Base-by-base conservation (phyloP, 1,140 invertebrate species). In the Cephus cinctus region DNA sequence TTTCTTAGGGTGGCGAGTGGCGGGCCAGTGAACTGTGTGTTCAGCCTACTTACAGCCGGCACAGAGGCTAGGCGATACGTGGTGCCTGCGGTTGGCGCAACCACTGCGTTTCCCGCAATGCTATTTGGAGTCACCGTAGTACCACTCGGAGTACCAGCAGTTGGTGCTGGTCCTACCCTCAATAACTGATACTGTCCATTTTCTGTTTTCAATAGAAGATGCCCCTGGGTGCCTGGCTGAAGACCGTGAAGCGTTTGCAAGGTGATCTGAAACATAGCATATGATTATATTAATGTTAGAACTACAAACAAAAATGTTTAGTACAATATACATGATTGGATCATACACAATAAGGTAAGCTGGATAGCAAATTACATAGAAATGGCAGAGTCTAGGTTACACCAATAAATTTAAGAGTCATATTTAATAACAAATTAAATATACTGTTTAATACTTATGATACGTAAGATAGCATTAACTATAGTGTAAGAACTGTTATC, bases 161-260 rank as follows among this genome's bases (percentile, higher is more conserved):
- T 57, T 8, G 84, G 81, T n/a, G 85, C 82, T 44, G 88, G 86
- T 49, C 89, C 89, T 55, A 94, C 89, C 71, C 90, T 85, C 54
- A 97, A 78, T 61, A 96, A 79, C 75, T 96, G 92, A 77, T 89
- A 92, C 69, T 94, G 90, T 55, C 94, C 94, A 82, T 91, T 94
- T 80, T 97, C 94, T 67, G 93, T 96, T 80, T 96, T 95, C 64
- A 97, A 78, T 57, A 96, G 80, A 63, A 96, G 80, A 77, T 91
- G 89, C 63, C 88, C 88, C 71, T 85, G 90, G 76, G 86, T 87
- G 71, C 86, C 91, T 64, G 85, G 85, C 78, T 85, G 88, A 59
- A 90, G 83, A 69, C 83, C 86, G 78, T 88, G 90, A 54, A 90
- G 80, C 71, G 86, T 84, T 83, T 93, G 86, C 67, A 94, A 81